Evolutionary conservation across 2,888 invertebrate genomes (phyloP).

Genomic region (Petrolisthes cinctipes): DNA sequence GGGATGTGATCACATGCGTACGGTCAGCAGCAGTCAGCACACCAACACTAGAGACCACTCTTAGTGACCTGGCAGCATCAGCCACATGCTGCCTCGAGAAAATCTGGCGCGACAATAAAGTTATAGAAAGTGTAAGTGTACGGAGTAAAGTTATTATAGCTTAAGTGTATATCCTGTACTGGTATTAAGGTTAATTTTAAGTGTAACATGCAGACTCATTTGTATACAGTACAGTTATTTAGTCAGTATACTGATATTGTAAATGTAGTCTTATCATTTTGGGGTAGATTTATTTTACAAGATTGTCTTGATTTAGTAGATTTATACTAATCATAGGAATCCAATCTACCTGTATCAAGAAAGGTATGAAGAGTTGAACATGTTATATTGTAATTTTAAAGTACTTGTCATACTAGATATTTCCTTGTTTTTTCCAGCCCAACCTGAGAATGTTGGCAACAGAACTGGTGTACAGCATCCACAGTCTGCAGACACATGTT

Average conservation of each 20-base stretch:
- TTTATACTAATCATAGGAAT: no score
- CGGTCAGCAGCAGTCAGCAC: conserved; percentile 78
- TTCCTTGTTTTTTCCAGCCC: conserved; percentile 71
- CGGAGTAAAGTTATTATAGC: neutral
- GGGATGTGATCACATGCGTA: conserved; percentile 69
- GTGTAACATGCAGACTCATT: no score
- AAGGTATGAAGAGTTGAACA: no score
- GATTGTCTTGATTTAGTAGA: no score
- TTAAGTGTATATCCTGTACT: no score
- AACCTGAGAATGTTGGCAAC: conserved; percentile 82
- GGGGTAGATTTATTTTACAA: no score
- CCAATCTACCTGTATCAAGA: no score
- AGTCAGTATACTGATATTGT: no score
- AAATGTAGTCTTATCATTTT: no score
- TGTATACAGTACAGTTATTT: no score
- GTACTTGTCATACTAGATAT: neutral
- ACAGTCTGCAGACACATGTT: conserved; percentile 81
- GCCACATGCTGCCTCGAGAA: conserved; percentile 79
- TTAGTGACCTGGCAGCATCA: conserved; percentile 82
- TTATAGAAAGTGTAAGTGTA: conserved; percentile 78
- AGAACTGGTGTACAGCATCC: conserved; percentile 78
- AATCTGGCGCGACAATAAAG: conserved; percentile 85
- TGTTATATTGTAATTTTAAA: no score
- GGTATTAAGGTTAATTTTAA: no score
- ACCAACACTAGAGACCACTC: conserved; percentile 78